Evolutionary conservation across 2,888 invertebrate genomes (phyloP), one percentile per base, ranked within the genome.

Genomic region (Hoplodrina blanda): DNA sequence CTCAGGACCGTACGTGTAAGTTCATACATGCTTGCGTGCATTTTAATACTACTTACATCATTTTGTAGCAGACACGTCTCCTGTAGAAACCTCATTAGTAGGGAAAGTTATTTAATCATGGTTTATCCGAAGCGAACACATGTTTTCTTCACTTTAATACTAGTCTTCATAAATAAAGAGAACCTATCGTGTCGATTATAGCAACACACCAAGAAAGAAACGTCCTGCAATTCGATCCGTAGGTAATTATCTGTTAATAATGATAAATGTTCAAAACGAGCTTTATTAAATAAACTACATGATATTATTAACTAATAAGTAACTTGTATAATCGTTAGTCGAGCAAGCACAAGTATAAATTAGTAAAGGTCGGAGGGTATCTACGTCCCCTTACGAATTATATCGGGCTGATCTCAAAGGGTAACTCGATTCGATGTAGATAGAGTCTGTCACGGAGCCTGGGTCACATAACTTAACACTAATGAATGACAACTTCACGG

Each of bases 401-500:
- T 73, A 81, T 78, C 69, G 63, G 64, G 59, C 62, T 80, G 76
- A 83, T 85, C 86, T 90, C 87, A 89, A 89, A 89, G 87, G 83
- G 81, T 85, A 83, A 82, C 84, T 82, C 75, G 80, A 83, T 87
- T 84, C 85, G 80, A 80, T 85, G 76, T 84, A 84, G 77, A 86
- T 84, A 87, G 85, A 74, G 70, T 64, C 73, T 82, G 71, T 85
- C 81, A 85, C 80, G 82, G 81, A 80, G 84, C 78, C 60, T 76
- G 87, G 84, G 85, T 86, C 86, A 88, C 89, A 91, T 91, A 90
- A 90, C 91, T 90, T 88, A 85, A 82, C 87, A 84, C 85, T 92
- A 92, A 92, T 92, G 90, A 93, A 92, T 90, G 91, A 91, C 88
- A 87, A 90, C 85, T 91, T 89, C 89, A 86, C 88, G 87, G 83